Percentiles rank a stretch among this genome's conserved stretches.
phyloP scores from a whole-genome alignment of 2,113 vertebrate species.

The Cercopithecus mona region DNA sequence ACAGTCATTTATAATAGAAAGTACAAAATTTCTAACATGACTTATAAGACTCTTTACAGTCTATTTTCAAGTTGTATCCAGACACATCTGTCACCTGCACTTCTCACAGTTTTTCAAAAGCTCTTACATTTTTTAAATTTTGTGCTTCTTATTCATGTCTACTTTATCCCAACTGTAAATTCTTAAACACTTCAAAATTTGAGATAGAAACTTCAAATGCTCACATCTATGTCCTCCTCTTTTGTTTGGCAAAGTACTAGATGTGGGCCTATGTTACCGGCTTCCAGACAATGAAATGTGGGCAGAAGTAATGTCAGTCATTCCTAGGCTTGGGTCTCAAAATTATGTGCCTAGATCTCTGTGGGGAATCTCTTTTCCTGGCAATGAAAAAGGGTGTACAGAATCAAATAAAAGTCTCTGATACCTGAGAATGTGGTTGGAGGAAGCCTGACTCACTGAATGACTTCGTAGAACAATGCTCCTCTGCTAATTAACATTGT shows the following conservation, averaged over 20 bases:
- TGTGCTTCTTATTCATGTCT: not conserved
- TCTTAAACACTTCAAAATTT: not conserved
- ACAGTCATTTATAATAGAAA: not conserved
- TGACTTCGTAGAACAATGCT: not conserved
- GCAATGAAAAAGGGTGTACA: not conserved
- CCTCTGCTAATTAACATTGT: not conserved
- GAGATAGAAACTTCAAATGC: not conserved
- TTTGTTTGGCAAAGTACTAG: not conserved
- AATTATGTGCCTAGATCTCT: not conserved
- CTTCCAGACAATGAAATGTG: not conserved
- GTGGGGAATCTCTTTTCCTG: not conserved
- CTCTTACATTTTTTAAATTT: not conserved
- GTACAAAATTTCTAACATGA: not conserved
- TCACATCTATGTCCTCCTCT: not conserved
- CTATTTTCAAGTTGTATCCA: not conserved
- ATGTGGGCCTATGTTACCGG: not conserved
- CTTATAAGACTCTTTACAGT: not conserved
- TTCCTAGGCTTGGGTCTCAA: not conserved
- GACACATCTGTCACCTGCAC: not conserved
- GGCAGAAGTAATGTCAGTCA: not conserved
- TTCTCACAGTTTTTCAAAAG: not conserved
- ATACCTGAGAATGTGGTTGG: not conserved
- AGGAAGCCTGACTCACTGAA: not conserved
- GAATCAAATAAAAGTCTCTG: not conserved
- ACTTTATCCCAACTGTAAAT: not conserved